Evolutionary conservation across 1,140 invertebrate species (phyloP), one percentile per base, ranked within the genome.

Genomic region (Antheraea mylitta): DNA sequence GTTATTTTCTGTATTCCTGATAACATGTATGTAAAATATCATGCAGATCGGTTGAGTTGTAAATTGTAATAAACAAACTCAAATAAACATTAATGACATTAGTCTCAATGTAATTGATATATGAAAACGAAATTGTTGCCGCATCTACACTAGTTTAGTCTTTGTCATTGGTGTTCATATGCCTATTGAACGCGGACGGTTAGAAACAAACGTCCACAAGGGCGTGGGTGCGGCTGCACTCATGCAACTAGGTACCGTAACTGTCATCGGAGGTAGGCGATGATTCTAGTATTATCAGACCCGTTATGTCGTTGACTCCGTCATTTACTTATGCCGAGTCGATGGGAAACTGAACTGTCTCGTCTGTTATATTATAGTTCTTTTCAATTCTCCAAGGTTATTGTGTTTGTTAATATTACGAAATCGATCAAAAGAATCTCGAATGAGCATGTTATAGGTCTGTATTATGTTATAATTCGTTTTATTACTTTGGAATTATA

Each of bases 231-330:
- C 13, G 65, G 16, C 59, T 67, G 69, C 70, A 67, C 37, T 38
- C 67, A 64, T 71, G 64, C 73, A 71, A 67, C 69, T 68, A 42
- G 64, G 58, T 36, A 68, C n/a, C 70, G 38, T 75, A 77, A 77
- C 76, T 80, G 76, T 76, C 72, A 69, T 68, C 64, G 69, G 38
- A 70, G 73, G 38, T 76, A 74, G 71, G 70, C 73, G 30, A 61
- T 18, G 59, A 61, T 19, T 61, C 59, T 61, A 11, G 59, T 8
- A 36, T 63, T 22, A 63, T 63, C 61, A 63, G 10, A n/a, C 61
- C 37, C 30, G 19, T 30, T 61, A 53, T 53, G 45, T 53, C 45
- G 45, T 53, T 53, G 45, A 53, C 45, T 48, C 45, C n/a, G n/a
- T n/a, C n/a, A n/a, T n/a, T n/a, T n/a, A n/a, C n/a, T 53, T 9